A percentile compares a stretch with the other conserved stretches of the same genome.
These are phyloP conservation scores for Cerastoderma edule DNA, from an alignment of 2,888 invertebrate species.

Conservation along the genomic window DNA sequence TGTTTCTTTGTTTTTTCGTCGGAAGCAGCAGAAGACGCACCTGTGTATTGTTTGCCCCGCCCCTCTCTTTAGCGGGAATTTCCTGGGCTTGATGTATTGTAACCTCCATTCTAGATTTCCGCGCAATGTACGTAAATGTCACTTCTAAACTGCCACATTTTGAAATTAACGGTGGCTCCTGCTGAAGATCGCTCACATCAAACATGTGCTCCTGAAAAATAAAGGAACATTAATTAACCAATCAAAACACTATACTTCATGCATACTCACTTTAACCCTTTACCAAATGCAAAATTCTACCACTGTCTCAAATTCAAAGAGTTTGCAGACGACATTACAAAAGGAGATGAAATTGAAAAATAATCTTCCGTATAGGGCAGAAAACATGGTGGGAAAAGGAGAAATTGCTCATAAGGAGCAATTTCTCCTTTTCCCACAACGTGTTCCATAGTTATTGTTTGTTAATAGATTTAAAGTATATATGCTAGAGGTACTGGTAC, in stretches of 20 bases:
- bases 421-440: too few relatives aligned
- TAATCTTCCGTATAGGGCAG: neutral
- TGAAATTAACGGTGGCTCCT: slow-evolving; percentile 79
- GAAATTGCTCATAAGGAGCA: too few relatives aligned
- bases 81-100: slow-evolving; percentile 94
- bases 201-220: slow-evolving; percentile 83
- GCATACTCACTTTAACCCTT: too few relatives aligned
- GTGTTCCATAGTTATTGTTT: too few relatives aligned
- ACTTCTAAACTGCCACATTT: slow-evolving; percentile 92
- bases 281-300: too few relatives aligned
- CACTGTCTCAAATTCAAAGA: too few relatives aligned
- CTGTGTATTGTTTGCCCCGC: slow-evolving; percentile 79
- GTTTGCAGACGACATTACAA: too few relatives aligned
- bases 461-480: too few relatives aligned
- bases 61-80: slow-evolving; percentile 87
- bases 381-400: slow-evolving; percentile 9
- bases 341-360: too few relatives aligned
- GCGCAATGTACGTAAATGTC: slow-evolving; percentile 94
- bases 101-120: slow-evolving; percentile 95
- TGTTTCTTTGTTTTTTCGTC: slow-evolving; percentile 96
- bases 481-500: too few relatives aligned
- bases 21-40: slow-evolving; percentile 94
- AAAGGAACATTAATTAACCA: neutral
- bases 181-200: slow-evolving; percentile 84
- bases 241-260: neutral